phyloP scores from a whole-genome alignment of 1,140 invertebrate genomes.

The Aphaenogaster floridana region DNA sequence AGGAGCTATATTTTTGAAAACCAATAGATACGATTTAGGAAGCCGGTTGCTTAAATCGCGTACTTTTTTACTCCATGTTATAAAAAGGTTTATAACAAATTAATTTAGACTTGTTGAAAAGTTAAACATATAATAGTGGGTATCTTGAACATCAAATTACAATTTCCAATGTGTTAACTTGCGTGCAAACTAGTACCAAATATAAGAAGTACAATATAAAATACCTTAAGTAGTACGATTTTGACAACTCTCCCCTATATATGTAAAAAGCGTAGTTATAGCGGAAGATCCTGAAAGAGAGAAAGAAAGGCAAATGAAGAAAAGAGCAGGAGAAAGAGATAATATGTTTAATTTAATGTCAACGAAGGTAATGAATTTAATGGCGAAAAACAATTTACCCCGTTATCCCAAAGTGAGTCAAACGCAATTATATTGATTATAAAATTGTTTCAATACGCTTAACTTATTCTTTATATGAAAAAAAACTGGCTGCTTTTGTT shows the following conservation, averaged over 20 bases:
- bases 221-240: no score
- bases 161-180: no score
- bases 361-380: constrained; percentile 3
- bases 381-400: not conserved
- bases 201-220: no score
- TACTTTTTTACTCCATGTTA: no score
- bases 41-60: no score
- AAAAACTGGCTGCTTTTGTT: not conserved
- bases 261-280: not conserved
- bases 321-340: constrained; percentile 14
- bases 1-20: no score
- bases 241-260: not conserved
- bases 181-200: no score
- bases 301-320: constrained; percentile 5
- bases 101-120: no score
- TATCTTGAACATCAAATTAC: no score
- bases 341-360: constrained; percentile 8
- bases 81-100: no score
- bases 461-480: constrained; percentile 3
- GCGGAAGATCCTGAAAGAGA: not conserved
- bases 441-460: not conserved
- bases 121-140: no score
- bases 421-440: not conserved
- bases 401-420: not conserved
- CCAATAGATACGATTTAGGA: no score